Conservation (phyloP, 2,888 invertebrate species). For the Tetragonula carbonaria region DNA sequence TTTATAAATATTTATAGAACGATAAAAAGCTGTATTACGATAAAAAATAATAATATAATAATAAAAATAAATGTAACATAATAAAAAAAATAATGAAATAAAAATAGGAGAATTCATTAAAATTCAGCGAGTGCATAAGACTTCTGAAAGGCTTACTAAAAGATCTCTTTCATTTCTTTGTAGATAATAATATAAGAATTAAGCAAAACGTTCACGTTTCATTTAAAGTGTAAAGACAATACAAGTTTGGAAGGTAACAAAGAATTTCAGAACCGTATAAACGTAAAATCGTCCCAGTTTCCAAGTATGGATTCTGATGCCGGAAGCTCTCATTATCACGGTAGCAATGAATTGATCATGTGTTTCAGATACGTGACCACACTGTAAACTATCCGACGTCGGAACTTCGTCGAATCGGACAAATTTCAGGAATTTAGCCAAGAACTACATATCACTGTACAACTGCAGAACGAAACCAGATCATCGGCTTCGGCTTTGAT, state of each 20-base stretch:
- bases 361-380: slow-evolving; percentile 70
- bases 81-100: no score
- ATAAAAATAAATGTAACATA: no score
- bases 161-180: no score
- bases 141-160: no score
- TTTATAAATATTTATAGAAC: no score
- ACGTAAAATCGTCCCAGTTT: not conserved
- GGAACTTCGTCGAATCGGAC: slow-evolving; percentile 66
- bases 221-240: no score
- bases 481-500: slow-evolving; percentile 42
- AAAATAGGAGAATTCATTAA: no score
- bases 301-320: slow-evolving; percentile 1
- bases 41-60: no score
- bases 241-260: not conserved
- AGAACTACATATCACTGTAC: slow-evolving; percentile 33
- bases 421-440: slow-evolving; percentile 57
- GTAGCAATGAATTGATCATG: slow-evolving; percentile 69
- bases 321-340: slow-evolving; percentile 34
- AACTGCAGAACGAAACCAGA: slow-evolving; percentile 35
- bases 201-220: no score
- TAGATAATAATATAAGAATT: no score
- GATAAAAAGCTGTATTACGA: no score
- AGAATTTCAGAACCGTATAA: not conserved
- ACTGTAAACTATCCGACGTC: slow-evolving; percentile 69
- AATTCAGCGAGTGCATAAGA: no score